These are phyloP conservation scores for Pseudomyrmex dendroicus DNA, from an alignment of 1,140 invertebrate species.

Conservation along the genomic window DNA sequence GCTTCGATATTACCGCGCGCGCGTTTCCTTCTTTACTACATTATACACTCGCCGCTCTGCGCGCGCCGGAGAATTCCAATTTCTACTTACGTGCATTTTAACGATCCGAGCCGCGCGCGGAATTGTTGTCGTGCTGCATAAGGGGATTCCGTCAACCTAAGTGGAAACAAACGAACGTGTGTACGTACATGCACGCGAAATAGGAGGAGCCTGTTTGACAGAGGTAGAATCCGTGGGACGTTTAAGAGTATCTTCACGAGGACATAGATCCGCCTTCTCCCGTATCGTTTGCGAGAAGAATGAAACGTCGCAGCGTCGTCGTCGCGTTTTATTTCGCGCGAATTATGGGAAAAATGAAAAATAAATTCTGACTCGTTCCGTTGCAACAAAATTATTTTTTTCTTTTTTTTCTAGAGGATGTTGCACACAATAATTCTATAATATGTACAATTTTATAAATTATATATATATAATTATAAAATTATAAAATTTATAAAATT, in stretches of 20 bases:
- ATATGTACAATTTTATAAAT: no score
- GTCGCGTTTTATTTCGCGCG: conserved; percentile 23
- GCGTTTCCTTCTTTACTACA: conserved; percentile 22
- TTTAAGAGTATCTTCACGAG: conserved; percentile 60
- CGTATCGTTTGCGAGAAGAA: conserved; percentile 48
- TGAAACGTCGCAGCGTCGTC: not conserved
- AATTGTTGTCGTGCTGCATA: conserved; percentile 59
- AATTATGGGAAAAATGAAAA: conserved; percentile 21
- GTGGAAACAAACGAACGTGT: conserved; percentile 63
- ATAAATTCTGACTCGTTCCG: no score
- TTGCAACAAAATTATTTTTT: no score
- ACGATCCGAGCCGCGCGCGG: conserved; percentile 53
- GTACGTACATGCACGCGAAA: conserved; percentile 57
- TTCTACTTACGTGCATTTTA: conserved; percentile 60
- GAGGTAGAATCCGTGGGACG: conserved; percentile 64
- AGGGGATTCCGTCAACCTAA: conserved; percentile 62
- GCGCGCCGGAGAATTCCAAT: conserved; percentile 51
- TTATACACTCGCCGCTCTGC: conserved; percentile 2
- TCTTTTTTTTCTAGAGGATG: no score
- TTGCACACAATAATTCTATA: no score
- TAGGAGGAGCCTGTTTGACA: conserved; percentile 65
- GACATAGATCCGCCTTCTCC: conserved; percentile 57
- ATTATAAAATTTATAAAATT: no score
- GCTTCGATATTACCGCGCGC: conserved; percentile 38
- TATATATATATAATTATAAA: no score